These are phyloP conservation scores for Ellobius talpinus DNA, from an alignment of 2,113 vertebrate species.

Conservation along the genomic window DNA sequence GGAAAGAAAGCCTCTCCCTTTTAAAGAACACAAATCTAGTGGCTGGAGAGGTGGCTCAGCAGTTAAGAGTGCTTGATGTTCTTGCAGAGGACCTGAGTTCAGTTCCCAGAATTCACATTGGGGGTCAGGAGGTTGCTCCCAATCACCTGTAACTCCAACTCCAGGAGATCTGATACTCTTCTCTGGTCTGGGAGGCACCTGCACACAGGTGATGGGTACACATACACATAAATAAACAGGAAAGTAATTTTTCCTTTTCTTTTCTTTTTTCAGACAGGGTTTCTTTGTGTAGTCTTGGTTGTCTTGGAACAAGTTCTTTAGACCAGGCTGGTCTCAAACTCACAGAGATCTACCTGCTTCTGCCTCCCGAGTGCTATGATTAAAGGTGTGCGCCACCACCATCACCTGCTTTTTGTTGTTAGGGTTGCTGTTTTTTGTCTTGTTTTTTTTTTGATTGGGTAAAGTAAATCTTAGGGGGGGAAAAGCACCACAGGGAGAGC, in stretches of 20 bases:
- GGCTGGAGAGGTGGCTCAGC: neutral
- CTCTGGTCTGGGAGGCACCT: neutral
- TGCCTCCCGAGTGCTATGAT: neutral
- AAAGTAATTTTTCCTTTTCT: neutral
- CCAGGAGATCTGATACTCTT: neutral
- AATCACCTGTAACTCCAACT: neutral
- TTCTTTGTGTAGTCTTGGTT: neutral
- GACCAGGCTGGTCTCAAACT: neutral
- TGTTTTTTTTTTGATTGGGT: neutral
- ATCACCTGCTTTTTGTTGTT: too few relatives aligned
- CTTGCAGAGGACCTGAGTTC: neutral
- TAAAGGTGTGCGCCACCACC: neutral
- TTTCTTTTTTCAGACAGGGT: neutral
- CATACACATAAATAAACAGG: neutral
- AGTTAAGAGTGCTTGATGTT: neutral
- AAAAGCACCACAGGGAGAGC: neutral
- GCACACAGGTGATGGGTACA: neutral
- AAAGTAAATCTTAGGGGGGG: neutral
- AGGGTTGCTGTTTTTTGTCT: neutral
- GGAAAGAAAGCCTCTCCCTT: neutral
- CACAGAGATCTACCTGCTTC: neutral
- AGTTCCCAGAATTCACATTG: neutral
- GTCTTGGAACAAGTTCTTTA: neutral
- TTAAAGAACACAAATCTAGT: neutral
- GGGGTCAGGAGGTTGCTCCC: fast-evolving